Evolutionary conservation across 2,113 vertebrate species (phyloP).

Genomic region (Rhizomys pruinosus): DNA sequence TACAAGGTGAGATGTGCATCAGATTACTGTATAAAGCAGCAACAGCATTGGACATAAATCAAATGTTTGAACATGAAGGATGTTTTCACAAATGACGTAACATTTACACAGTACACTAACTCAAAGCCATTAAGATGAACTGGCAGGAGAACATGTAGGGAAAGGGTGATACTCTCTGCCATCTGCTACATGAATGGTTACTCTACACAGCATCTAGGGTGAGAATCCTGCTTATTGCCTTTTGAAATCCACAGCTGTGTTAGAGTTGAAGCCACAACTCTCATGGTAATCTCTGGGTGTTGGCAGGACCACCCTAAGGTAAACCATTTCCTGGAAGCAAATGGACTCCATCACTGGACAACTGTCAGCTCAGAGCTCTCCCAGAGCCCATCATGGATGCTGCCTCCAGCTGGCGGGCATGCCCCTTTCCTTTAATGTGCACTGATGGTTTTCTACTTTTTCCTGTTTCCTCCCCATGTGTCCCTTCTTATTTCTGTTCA

Average conservation of each 20-base stretch:
- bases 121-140: not conserved
- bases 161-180: not conserved
- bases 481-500: not conserved
- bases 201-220: rapidly evolving
- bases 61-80: too few species aligned
- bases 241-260: not conserved
- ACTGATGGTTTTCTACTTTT: not conserved
- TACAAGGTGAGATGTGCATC: not conserved
- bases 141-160: not conserved
- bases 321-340: not conserved
- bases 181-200: too few species aligned
- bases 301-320: not conserved
- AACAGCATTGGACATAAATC: not conserved
- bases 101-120: not conserved
- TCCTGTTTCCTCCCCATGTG: not conserved
- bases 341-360: not conserved
- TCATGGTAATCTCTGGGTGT: rapidly evolving
- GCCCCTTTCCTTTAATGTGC: not conserved
- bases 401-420: too few species aligned
- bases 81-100: not conserved
- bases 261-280: not conserved
- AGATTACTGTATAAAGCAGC: not conserved
- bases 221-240: too few species aligned
- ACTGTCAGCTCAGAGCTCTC: not conserved
- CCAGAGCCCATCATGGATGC: rapidly evolving